Percentiles rank a stretch among this genome's conserved stretches.
Evolutionary conservation across 2,888 invertebrate genomes (phyloP).

Genomic region (Pocota personata): DNA sequence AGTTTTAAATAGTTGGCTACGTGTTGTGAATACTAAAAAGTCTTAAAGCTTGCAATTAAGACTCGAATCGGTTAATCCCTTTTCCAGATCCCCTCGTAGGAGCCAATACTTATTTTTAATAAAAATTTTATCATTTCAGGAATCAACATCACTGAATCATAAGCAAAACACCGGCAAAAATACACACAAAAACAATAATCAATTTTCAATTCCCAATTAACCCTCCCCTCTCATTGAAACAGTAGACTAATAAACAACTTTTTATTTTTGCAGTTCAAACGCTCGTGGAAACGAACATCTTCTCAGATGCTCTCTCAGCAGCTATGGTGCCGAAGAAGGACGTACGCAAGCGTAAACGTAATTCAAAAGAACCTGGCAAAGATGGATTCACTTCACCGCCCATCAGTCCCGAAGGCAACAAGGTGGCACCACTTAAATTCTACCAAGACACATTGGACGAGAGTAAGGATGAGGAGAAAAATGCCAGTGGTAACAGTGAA

Average conservation of each 20-base stretch:
- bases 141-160: constrained; percentile 13
- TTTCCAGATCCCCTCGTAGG: too few relatives aligned
- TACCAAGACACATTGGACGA: constrained; percentile 95
- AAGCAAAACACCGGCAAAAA: constrained; percentile 27
- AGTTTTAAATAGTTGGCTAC: too few relatives aligned
- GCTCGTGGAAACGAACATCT: constrained; percentile 95
- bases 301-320: constrained; percentile 94
- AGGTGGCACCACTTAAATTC: constrained; percentile 88
- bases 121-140: constrained; percentile 39
- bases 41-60: too few relatives aligned
- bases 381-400: constrained; percentile 86
- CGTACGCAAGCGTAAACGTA: constrained; percentile 90
- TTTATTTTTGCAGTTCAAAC: constrained; percentile 86
- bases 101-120: too few relatives aligned
- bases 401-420: constrained; percentile 83
- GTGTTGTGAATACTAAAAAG: too few relatives aligned
- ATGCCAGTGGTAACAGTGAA: constrained; percentile 27
- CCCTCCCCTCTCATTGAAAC: constrained; percentile 41
- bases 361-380: constrained; percentile 84
- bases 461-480: constrained; percentile 79
- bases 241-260: background rate
- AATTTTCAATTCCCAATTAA: background rate
- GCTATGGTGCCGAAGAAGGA: constrained; percentile 89
- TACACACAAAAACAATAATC: background rate
- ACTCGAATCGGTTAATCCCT: too few relatives aligned